Evolutionary conservation across 2,113 vertebrate genomes (phyloP), one percentile per base, ranked within the genome.

Genomic region (Vidua chalybeata): DNA sequence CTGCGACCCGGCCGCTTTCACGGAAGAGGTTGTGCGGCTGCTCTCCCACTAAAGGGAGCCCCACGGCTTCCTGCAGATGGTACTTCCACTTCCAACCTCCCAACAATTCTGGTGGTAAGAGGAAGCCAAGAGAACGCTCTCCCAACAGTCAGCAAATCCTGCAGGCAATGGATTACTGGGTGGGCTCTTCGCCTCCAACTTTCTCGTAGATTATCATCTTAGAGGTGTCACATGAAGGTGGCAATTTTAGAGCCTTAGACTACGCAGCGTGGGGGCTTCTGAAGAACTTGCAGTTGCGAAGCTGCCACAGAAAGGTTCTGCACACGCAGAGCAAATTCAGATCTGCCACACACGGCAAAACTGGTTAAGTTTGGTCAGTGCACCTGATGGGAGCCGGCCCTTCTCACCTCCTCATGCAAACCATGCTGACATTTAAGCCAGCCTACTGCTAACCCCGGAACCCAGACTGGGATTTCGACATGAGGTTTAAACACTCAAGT

Each of bases 261-360:
- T 15, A 39, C 61, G 55, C 63, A 52, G 19, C 11, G 4, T 4
- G 11, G 15, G 46, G 27, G 31, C n/a, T 77, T 39, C 64, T 49
- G 24, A 61, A 31, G 26, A 66, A 41, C 3, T n/a, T 1, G 21
- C 45, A 31, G 22, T 4, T 13, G 68, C 2, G 15, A 67, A 74
- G n/a, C n/a, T 19, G 23, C 72, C 81, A 28, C 73, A 18, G 81
- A 69, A 35, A 61, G 9, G 19, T 0, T 43, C 39, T 37, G 54
- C 20, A 30, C 1, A 37, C 0, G 10, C 27, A 7, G 20, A 1
- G n/a, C 43, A 19, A 54, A 61, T 22, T 8, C 1, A 4, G 30
- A 39, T 55, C 39, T 5, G 26, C 13, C 5, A 11, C 48, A 41
- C 31, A 7, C 3, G 8, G 13, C 35, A 52, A 11, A 46, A 43